Base-by-base conservation (phyloP, 2,113 vertebrate species). In the Megaleporinus macrocephalus region DNA sequence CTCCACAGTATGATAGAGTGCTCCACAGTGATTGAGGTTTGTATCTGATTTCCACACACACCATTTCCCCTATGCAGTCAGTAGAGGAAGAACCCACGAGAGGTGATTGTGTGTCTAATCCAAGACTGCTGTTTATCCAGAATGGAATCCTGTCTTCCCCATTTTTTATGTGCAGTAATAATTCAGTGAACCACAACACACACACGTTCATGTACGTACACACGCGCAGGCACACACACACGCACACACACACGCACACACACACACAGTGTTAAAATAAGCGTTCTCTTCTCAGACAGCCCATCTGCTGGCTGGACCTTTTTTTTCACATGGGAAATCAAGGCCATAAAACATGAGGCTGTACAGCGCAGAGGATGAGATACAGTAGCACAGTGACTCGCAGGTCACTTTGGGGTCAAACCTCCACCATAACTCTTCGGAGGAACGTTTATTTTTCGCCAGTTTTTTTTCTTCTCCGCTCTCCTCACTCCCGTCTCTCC, bases 311-410 rank as follows among this genome's bases (percentile, higher is more conserved):
- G 24, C 62, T 76, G 73, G 11, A 57, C 41, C 57, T 59, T 76
- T 79, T 44, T 78, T 73, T 78, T 86, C 81, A 81, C 73, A 83
- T 87, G 84, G 83, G 78, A 86, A 87, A 72, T 83, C 61, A 79
- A 69, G 73, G 57, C 75, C 78, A 75, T 88, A 86, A 88, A 90
- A 83, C 22, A 14, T 27, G 71, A 69, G 62, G 80, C 80, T 73
- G 80, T 69, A 81, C 57, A 73, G 72, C 33, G 53, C 24, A 22
- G 65, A 59, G 24, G 59, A 89, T 82, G 84, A 71, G 80, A 44
- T 84, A 80, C 88, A 88, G 81, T 88, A 86, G 86, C 86, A 29
- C 55, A n/a, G 71, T 53, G 80, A 74, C 61, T 73, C 47, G 0
- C 9, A 65, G 41, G 44, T 84, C 49, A 62, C 11, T 57, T 26